These are phyloP conservation scores for Chloropsis cyanopogon DNA, from an alignment of 2,113 vertebrate species.

Conservation along the genomic window DNA sequence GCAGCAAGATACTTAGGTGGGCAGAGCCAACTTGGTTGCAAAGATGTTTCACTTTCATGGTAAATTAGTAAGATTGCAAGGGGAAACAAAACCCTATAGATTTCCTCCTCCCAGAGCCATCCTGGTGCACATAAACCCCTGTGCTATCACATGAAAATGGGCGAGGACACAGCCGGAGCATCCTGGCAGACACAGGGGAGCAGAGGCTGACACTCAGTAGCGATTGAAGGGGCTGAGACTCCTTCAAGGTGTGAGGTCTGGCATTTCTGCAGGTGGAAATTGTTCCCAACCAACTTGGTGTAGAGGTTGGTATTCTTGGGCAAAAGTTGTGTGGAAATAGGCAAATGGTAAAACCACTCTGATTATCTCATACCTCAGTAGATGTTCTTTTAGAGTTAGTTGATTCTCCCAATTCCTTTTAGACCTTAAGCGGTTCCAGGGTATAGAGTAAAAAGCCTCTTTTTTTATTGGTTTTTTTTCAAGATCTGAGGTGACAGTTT, in stretches of 20 bases:
- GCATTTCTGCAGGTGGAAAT: not conserved
- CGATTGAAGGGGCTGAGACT: no score
- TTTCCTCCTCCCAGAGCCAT: not conserved
- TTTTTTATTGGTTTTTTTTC: not conserved
- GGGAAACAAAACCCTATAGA: fast-evolving
- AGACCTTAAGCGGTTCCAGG: not conserved
- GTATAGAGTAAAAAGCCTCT: not conserved
- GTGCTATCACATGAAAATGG: not conserved
- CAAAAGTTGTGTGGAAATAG: not conserved
- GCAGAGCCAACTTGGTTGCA: not conserved
- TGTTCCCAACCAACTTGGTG: not conserved
- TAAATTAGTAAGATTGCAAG: not conserved
- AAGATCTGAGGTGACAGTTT: not conserved
- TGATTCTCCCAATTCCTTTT: not conserved
- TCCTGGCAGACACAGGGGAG: not conserved
- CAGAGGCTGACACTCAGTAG: not conserved
- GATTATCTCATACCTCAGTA: not conserved
- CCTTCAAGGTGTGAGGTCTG: not conserved
- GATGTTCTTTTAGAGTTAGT: not conserved
- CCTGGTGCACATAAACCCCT: not conserved
- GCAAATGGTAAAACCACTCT: not conserved
- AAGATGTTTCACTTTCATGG: not conserved
- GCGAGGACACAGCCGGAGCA: not conserved
- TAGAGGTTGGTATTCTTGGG: not conserved
- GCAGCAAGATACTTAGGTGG: not conserved